Conservation (phyloP, 35 echinoderm and acorn worm species). For the Ptychodera flava region DNA sequence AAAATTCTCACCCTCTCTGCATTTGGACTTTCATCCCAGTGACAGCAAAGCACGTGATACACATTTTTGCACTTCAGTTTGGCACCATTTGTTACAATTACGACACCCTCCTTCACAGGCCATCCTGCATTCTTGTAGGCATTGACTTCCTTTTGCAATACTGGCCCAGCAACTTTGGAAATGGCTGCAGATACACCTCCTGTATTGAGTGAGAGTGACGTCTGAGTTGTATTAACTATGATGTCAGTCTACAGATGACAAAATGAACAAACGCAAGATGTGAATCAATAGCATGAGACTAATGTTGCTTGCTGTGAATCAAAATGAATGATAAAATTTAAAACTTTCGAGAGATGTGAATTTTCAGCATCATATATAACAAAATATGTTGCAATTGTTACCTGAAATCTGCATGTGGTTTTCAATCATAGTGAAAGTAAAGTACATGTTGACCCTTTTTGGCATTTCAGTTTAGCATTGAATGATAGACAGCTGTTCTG, state of each 20-base stretch:
- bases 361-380: too few species aligned
- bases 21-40: background rate
- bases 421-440: too few species aligned
- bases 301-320: too few species aligned
- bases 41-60: background rate
- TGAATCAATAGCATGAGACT: too few species aligned
- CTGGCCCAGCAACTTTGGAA: background rate
- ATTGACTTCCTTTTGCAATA: background rate
- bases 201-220: background rate
- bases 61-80: background rate
- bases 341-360: too few species aligned
- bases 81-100: background rate
- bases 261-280: background rate
- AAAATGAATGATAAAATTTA: too few species aligned
- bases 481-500: too few species aligned
- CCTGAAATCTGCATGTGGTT: too few species aligned
- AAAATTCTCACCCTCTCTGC: background rate
- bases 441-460: too few species aligned
- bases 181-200: background rate
- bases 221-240: background rate
- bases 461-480: too few species aligned
- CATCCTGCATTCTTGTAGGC: background rate
- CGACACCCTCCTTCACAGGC: background rate
- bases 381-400: too few species aligned
- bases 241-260: background rate